Percentiles rank a stretch among this genome's conserved stretches.
Evolutionary conservation across 2,797 vertebrate species (phyloP).

Genomic region (Channa striata): DNA sequence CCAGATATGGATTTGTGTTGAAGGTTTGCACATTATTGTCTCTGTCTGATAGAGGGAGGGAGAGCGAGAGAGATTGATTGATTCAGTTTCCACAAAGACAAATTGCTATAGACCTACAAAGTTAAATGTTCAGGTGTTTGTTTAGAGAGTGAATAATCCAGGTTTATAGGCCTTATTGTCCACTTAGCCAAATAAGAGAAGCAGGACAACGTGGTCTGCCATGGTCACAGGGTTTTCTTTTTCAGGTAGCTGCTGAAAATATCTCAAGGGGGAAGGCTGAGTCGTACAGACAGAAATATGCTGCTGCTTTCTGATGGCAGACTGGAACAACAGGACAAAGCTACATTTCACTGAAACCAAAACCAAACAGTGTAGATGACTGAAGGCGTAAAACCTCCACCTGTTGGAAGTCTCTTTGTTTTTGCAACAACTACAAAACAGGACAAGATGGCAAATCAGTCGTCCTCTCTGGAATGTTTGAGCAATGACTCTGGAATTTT

Average conservation of each 20-base stretch:
- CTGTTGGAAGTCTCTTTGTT: conserved; percentile 6
- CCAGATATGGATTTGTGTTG: neutral
- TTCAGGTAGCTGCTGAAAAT: conserved; percentile 85
- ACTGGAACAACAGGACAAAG: conserved; percentile 63
- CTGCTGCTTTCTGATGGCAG: conserved; percentile 49
- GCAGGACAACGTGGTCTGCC: conserved; percentile 64
- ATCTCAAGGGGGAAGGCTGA: conserved; percentile 72
- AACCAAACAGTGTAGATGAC: conserved; percentile 8
- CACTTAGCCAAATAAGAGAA: conserved; percentile 62
- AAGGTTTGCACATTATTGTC: no score
- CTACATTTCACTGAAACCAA: conserved; percentile 32
- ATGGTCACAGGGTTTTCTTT: conserved; percentile 73
- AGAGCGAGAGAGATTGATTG: no score
- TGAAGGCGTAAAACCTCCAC: conserved; percentile 10
- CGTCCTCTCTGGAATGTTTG: conserved; percentile 1
- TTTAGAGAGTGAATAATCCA: conserved; percentile 44
- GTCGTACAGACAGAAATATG: conserved; percentile 80
- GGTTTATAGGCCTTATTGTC: conserved; percentile 47
- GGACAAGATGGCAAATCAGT: neutral
- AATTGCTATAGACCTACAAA: neutral
- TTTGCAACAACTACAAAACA: conserved; percentile 20
- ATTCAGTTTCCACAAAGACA: no score
- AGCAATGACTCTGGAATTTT: conserved; percentile 16
- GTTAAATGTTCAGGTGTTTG: conserved; percentile 12
- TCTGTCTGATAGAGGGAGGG: no score